These are phyloP conservation scores for Caenorhabditis sulstoni DNA, from an alignment of 2,888 invertebrate species.

Conservation along the genomic window DNA sequence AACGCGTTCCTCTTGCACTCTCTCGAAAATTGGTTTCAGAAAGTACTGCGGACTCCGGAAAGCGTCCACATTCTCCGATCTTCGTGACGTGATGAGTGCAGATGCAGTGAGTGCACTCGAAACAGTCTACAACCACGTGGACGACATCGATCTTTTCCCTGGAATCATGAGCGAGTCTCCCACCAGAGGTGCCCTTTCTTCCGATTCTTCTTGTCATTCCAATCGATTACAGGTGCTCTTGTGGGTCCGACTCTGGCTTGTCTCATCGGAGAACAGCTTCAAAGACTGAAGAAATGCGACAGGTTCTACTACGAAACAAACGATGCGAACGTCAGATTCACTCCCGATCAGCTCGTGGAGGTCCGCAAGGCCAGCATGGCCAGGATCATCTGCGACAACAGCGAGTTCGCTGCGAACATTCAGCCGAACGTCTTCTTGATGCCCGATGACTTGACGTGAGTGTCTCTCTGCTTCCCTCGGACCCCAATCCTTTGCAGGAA, in stretches of 20 bases:
- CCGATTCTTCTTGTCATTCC: neutral
- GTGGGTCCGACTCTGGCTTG: conserved; percentile 95
- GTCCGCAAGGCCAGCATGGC: conserved; percentile 90
- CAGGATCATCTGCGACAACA: conserved; percentile 91
- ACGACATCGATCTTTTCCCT: conserved; percentile 95
- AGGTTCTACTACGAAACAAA: conserved; percentile 89
- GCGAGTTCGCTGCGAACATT: conserved; percentile 85
- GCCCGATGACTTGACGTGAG: conserved; percentile 83
- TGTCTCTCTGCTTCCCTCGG: conserved; percentile 3
- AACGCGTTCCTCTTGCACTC: neutral
- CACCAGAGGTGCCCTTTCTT: conserved; percentile 82
- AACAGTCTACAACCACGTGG: conserved; percentile 85
- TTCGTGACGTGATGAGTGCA: conserved; percentile 86
- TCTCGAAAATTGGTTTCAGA: conserved; percentile 81
- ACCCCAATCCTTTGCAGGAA: conserved; percentile 71
- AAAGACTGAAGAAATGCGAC: conserved; percentile 87
- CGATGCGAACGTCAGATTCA: conserved; percentile 75
- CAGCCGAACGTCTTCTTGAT: conserved; percentile 93
- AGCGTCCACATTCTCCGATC: conserved; percentile 90
- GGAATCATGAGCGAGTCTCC: conserved; percentile 91
- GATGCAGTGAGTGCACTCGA: conserved; percentile 82
- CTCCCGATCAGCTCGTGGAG: conserved; percentile 86
- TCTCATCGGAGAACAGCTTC: conserved; percentile 92
- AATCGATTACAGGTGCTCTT: conserved; percentile 84
- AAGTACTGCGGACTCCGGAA: conserved; percentile 88